Base-by-base conservation (phyloP, 2,888 invertebrate genomes). In the Allacma fusca region DNA sequence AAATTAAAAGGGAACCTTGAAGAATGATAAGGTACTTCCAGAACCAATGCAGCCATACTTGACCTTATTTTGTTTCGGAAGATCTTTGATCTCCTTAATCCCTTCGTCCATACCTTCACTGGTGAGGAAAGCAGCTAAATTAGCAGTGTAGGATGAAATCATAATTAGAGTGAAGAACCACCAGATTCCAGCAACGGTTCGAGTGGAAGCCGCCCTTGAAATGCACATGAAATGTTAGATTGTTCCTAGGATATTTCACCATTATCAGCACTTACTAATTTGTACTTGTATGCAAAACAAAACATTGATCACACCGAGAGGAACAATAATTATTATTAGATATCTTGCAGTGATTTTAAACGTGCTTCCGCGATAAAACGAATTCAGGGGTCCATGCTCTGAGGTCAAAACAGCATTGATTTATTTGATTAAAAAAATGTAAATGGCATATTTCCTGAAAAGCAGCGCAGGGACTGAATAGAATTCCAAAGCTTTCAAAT, bases 81-180 rank as follows among this genome's bases (percentile, higher is more conserved):
- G 77, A 76, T 81, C 81, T 59, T 75, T 80, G 40, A 82, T 77
- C 19, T 82, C 81, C 23, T 80, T 80, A n/a, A 84, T 79, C 9
- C 83, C 82, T 29, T 80, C 80, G 29, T 83, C 84, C 94, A 96
- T 95, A 84, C 96, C 89, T 85, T 95, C 95, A 21, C 95, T 94
- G 0, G 97, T 97, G 4, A 97, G 89, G 86, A 97, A 97, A 12
- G 97, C 97, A 68, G 97, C 97, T 85, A 97, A 88, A 88, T 97
- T 97, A 75, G 97, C 97, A 24, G 97, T 97, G 87, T 97, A 97
- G 9, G 96, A 96, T 0, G 96, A 96, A 83, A 97, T 96, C 94
- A 97, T 96, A 85, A 97, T 96, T 69, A 96, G 88, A 0, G 95
- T 95, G 87, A 96, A 96, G 87, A 96, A 96, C 96, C 96, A 96